These are phyloP conservation scores for Trissonchulus sp. DNA, from an alignment of 2,888 invertebrate species.

Conservation along the genomic window DNA sequence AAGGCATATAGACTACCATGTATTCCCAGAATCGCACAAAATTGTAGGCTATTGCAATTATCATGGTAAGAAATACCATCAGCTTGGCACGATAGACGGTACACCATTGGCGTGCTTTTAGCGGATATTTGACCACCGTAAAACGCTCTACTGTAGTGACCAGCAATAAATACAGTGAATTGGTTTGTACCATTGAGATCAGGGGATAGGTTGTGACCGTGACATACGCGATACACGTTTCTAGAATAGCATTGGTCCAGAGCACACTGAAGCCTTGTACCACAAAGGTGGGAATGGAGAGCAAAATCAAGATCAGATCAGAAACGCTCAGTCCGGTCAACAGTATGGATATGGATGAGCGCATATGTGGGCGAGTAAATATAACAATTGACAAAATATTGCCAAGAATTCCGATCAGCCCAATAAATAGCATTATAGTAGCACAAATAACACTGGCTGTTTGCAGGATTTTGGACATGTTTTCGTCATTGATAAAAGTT, in stretches of 20 bases:
- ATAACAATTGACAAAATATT: conserved; percentile 5
- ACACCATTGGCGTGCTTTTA: conserved; percentile 18
- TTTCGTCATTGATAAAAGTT: too few relatives aligned
- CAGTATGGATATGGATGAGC: conserved; percentile 27
- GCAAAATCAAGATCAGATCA: conserved; percentile 19
- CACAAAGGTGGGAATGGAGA: conserved; percentile 19
- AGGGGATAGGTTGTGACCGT: conserved; percentile 17
- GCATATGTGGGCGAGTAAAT: conserved; percentile 23
- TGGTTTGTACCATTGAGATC: conserved; percentile 14
- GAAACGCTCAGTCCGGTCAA: conserved; percentile 20
- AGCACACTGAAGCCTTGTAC: conserved; percentile 11
- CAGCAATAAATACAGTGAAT: conserved; percentile 14
- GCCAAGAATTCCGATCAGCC: neutral
- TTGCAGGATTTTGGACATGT: neutral
- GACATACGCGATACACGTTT: conserved; percentile 2
- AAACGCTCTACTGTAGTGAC: conserved; percentile 21
- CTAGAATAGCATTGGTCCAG: neutral
- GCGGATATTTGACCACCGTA: conserved; percentile 17
- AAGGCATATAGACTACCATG: neutral
- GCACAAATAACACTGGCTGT: neutral
- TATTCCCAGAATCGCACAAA: conserved; percentile 23
- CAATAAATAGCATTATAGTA: neutral
- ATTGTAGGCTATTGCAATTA: conserved; percentile 13
- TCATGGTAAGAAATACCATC: neutral
- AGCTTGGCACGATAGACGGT: conserved; percentile 15